A percentile compares a stretch with the other conserved stretches of the same genome.
Evolutionary conservation across 2,888 invertebrate genomes (phyloP).

Genomic region (Hirudinaria manillensis): DNA sequence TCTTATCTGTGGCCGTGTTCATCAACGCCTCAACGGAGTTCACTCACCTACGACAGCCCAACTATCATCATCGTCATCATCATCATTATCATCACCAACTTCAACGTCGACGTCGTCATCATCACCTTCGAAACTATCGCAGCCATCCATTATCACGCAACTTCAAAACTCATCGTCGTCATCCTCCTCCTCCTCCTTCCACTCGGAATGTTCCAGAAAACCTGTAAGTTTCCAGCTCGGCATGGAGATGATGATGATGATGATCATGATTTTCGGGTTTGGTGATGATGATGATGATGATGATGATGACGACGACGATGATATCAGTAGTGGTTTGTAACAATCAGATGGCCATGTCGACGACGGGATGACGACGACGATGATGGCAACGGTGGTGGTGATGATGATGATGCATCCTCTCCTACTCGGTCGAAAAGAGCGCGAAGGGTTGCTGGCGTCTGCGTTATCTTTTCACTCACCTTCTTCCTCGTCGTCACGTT

Average conservation of each 20-base stretch:
- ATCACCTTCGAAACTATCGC: conserved; percentile 9
- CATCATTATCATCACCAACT: not conserved
- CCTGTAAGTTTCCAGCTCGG: not conserved
- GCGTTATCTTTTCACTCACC: no score
- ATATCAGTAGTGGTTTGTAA: not conserved
- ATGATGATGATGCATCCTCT: not conserved
- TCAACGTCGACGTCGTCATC: conserved; percentile 15
- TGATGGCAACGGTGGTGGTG: not conserved
- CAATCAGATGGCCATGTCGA: not conserved
- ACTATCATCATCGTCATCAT: no score
- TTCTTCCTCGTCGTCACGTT: no score
- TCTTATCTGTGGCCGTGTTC: no score
- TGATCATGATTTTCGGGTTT: not conserved
- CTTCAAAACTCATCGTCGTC: not conserved
- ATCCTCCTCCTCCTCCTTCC: not conserved
- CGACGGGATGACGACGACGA: not conserved
- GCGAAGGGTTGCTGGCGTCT: no score
- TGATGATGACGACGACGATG: conserved; percentile 2
- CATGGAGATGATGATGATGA: not conserved
- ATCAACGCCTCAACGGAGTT: no score
- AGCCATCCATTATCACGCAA: not conserved
- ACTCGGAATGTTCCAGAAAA: not conserved
- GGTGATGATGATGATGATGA: conserved; percentile 17
- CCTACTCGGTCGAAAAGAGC: no score
- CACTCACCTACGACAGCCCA: no score